A percentile compares a stretch with the other conserved stretches of the same genome.
These are phyloP conservation scores for Cynopterus brachyotis DNA, from an alignment of 2,113 vertebrate species.

Conservation along the genomic window DNA sequence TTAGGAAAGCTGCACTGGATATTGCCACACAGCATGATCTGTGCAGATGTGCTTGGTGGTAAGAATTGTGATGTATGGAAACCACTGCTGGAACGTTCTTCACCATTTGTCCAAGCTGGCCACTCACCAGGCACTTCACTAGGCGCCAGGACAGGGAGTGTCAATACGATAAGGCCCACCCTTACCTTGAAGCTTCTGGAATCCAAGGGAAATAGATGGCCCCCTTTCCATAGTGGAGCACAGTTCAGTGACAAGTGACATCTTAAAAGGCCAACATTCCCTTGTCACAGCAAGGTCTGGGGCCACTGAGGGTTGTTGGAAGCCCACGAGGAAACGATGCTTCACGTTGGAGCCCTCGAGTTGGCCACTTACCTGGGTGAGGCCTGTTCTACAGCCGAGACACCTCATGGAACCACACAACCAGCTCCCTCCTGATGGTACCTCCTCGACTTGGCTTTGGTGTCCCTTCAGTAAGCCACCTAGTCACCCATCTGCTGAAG, in stretches of 20 bases:
- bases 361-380: background rate
- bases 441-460: background rate
- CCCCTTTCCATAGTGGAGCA: background rate
- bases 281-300: background rate
- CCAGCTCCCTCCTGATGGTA: background rate
- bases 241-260: background rate
- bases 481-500: background rate
- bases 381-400: background rate
- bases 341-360: background rate
- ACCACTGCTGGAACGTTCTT: background rate
- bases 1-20: background rate
- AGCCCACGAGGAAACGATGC: background rate
- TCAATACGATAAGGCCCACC: background rate
- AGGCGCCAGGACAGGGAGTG: background rate
- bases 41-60: background rate
- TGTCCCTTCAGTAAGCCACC: background rate
- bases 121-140: background rate
- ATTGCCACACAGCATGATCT: background rate
- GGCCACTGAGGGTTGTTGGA: too few species aligned
- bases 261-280: background rate
- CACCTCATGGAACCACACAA: rapidly evolving
- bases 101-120: background rate
- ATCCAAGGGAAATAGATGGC: background rate
- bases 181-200: background rate
- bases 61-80: background rate